These are phyloP conservation scores for Oreochromis niloticus DNA, from an alignment of 2,113 vertebrate species.

Conservation along the genomic window DNA sequence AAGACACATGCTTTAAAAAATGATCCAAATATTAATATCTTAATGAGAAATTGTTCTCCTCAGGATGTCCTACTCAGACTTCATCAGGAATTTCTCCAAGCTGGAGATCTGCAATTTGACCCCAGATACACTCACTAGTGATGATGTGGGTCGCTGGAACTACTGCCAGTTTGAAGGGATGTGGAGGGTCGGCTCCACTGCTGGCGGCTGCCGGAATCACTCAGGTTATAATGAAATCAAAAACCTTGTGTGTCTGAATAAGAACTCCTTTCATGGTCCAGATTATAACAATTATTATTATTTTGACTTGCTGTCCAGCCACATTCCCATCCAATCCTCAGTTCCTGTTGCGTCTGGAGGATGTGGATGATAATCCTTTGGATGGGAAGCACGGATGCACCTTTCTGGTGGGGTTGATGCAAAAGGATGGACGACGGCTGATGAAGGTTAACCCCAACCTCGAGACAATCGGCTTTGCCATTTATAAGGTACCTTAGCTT, in stretches of 20 bases:
- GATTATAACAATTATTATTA: not conserved
- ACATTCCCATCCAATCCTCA: constrained; percentile 74
- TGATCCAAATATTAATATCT: not conserved
- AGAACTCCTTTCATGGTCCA: not conserved
- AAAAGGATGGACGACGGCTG: constrained; percentile 61
- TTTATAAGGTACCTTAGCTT: constrained; percentile 58
- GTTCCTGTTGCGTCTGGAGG: constrained; percentile 66
- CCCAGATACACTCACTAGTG: constrained; percentile 71
- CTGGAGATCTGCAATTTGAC: constrained; percentile 87
- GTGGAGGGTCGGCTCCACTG: constrained; percentile 78
- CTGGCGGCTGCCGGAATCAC: constrained; percentile 76
- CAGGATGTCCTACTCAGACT: constrained; percentile 87
- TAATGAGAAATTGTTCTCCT: not conserved
- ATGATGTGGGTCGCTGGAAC: constrained; percentile 72
- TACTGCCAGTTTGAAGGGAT: constrained; percentile 72
- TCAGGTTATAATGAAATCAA: not conserved
- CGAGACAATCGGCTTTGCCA: constrained; percentile 63
- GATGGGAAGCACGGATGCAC: constrained; percentile 64
- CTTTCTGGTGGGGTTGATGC: constrained; percentile 72
- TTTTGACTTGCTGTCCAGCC: constrained; percentile 35
- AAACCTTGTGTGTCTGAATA: not conserved
- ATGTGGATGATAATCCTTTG: constrained; percentile 64
- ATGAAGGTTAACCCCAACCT: constrained; percentile 2
- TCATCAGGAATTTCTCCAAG: constrained; percentile 75
- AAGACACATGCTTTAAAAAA: not conserved